Evolutionary conservation across 2,888 invertebrate genomes (phyloP), one percentile per base, ranked within the genome.

Genomic region (Dioctria linearis): DNA sequence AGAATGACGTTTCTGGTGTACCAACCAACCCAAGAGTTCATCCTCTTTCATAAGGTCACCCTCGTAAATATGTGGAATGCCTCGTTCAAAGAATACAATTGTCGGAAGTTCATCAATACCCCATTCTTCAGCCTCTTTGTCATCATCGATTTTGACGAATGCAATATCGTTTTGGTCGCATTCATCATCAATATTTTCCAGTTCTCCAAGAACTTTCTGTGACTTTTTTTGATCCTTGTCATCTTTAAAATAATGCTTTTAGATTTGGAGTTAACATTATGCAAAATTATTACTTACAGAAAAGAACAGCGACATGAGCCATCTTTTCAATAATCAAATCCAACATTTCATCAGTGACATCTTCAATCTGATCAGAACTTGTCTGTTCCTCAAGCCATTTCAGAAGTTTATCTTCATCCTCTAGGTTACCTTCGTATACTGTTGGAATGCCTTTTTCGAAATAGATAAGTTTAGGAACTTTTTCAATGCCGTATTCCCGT

Each of bases 111-210:
- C 89, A 84, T 96, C 95, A 85, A 96, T 95, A 82, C 96, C 96
- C 87, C 96, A 96, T 87, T 96, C 96, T 86, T 95, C 95, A 57
- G 96, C 96, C 88, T 97, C 96, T 81, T 93, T 93, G 83, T 95
- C 94, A 85, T 97, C 95, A 86, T 95, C 95, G 85, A 96, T 96
- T 89, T 97, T 97, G 5, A 97, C 96, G 87, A 97, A 97, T 75
- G 95, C 95, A 85, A 97, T 96, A 86, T 95, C 95, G 87, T 97
- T 95, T 86, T 95, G 94, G 88, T 97, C 97, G 89, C 96, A 96
- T 87, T 97, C 97, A 86, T 97, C 97, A 86, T 97, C 97, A 85
- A 97, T 97, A 87, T 96, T 96, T 89, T 97, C 97, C 85, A 97
- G 89, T 88, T 96, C 96, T 78, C 91, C 90, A 83, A 97, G 90